phyloP scores from a whole-genome alignment of 1,140 invertebrate species.

The Whitmania pigra region DNA sequence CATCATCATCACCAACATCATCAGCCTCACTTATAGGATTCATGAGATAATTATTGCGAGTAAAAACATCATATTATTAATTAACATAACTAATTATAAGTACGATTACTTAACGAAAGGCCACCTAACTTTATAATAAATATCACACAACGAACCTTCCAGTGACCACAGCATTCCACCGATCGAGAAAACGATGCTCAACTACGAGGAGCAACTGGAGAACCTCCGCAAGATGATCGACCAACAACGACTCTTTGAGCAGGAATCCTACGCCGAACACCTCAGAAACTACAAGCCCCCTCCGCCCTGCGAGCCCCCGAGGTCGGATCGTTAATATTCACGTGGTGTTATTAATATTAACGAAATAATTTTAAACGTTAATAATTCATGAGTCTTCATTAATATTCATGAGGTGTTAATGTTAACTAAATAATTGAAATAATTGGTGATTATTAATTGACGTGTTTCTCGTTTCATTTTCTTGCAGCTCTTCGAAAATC shows the following conservation, averaged over 20 bases:
- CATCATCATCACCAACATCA: no score
- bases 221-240: slow-evolving; percentile 44
- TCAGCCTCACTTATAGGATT: no score
- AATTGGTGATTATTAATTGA: no score
- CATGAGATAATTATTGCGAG: no score
- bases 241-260: slow-evolving; percentile 35
- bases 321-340: slow-evolving; percentile 26
- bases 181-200: slow-evolving; percentile 57
- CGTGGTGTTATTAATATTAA: slow-evolving; percentile 10
- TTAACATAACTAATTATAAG: no score
- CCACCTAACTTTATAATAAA: no score
- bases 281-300: slow-evolving; percentile 30
- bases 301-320: slow-evolving; percentile 59
- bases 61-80: no score
- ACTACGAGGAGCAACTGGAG: slow-evolving; percentile 44
- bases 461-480: slow-evolving; percentile 17
- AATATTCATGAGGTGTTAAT: no score
- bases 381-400: no score
- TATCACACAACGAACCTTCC: neutral
- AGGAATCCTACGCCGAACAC: slow-evolving; percentile 32
- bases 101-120: no score
- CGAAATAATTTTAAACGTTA: no score
- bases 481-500: slow-evolving; percentile 53
- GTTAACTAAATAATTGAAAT: no score
- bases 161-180: slow-evolving; percentile 69